phyloP scores from a whole-genome alignment of 92 coral and sea anemone species.

The Epizoanthus ramosus region DNA sequence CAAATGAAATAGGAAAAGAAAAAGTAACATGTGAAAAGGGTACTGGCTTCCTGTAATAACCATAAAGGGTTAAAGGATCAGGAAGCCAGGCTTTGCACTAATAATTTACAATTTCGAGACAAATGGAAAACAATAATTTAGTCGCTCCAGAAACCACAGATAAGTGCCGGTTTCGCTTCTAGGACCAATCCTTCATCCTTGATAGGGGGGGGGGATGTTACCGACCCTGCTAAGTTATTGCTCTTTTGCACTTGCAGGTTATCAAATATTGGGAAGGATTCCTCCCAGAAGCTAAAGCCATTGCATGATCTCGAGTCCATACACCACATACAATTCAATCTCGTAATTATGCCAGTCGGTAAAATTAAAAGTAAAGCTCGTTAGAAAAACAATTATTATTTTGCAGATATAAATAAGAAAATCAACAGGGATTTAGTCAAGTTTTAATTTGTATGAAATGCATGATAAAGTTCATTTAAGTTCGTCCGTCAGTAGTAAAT shows the following conservation, averaged over 20 bases:
- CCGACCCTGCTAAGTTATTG: not conserved
- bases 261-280: slow-evolving; percentile 98
- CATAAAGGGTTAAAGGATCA: no score
- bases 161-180: no score
- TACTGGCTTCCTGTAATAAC: no score
- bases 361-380: not conserved
- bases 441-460: slow-evolving; percentile 12
- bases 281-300: slow-evolving; percentile 98
- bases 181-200: no score
- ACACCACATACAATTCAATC: not conserved
- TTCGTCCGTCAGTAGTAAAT: not conserved
- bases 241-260: slow-evolving; percentile 60
- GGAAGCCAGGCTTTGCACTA: no score
- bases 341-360: slow-evolving; percentile 8
- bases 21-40: no score
- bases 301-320: slow-evolving; percentile 59
- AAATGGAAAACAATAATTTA: no score
- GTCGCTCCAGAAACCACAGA: no score
- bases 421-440: not conserved
- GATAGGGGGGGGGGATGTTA: no score
- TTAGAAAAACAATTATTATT: not conserved
- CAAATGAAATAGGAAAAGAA: no score
- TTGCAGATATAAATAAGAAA: slow-evolving; percentile 5
- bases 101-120: no score
- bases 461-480: not conserved